These are phyloP conservation scores for Himalopsyche phryganea DNA, from an alignment of 1,140 invertebrate genomes.

Conservation along the genomic window DNA sequence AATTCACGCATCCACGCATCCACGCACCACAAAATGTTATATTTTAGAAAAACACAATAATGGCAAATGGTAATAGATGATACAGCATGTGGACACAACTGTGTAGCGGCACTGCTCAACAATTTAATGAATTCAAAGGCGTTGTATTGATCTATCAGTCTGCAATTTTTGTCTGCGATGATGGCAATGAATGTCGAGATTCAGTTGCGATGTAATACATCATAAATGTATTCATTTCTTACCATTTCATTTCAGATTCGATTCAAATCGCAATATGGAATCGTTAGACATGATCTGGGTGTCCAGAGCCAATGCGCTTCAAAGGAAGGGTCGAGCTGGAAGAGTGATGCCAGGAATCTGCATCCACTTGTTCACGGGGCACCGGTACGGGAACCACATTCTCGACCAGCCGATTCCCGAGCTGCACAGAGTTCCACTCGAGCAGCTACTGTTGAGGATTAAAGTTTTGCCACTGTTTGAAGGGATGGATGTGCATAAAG, in stretches of 20 bases:
- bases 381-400: slow-evolving; percentile 58
- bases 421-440: slow-evolving; percentile 78
- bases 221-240: no score
- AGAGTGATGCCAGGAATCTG: slow-evolving; percentile 82
- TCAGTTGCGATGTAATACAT: no score
- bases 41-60: no score
- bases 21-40: no score
- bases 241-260: slow-evolving; percentile 59
- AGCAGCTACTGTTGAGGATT: slow-evolving; percentile 83
- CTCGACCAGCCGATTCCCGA: slow-evolving; percentile 72
- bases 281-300: slow-evolving; percentile 77
- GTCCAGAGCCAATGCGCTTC: slow-evolving; percentile 74
- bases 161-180: no score
- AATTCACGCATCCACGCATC: no score
- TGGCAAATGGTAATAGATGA: no score
- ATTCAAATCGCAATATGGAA: slow-evolving; percentile 81
- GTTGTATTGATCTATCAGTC: no score
- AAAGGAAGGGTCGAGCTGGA: slow-evolving; percentile 82
- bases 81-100: no score
- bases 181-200: no score
- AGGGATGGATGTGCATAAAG: slow-evolving; percentile 62
- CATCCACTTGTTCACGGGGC: slow-evolving; percentile 76
- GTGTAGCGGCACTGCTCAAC: no score
- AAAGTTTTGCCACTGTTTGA: slow-evolving; percentile 75
- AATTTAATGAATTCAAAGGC: no score